phyloP scores from a whole-genome alignment of 2,797 vertebrate species.

The Tapirus indicus region DNA sequence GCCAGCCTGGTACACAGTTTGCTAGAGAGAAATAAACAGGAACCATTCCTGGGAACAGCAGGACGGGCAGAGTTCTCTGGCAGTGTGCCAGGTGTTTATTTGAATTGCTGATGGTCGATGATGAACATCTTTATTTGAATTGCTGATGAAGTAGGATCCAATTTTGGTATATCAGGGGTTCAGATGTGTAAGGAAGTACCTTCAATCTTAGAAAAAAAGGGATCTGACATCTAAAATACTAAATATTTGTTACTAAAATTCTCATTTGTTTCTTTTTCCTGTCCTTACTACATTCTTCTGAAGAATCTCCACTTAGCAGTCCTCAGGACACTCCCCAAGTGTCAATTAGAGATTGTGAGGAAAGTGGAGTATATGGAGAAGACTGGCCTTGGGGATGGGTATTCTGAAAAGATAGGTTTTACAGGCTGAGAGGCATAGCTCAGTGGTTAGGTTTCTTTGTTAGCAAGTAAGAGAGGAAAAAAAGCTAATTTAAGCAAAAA shows the following conservation, averaged over 20 bases:
- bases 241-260: slow-evolving; percentile 47
- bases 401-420: not conserved
- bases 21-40: slow-evolving; percentile 46
- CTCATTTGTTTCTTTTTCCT: not conserved
- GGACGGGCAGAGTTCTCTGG: slow-evolving; percentile 25
- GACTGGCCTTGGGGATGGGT: not conserved
- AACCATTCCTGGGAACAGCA: slow-evolving; percentile 20
- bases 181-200: slow-evolving; percentile 64
- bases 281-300: not conserved
- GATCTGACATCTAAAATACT: slow-evolving; percentile 4
- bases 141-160: slow-evolving; percentile 67
- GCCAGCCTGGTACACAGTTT: not conserved
- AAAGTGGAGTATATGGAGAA: not conserved
- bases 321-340: not conserved
- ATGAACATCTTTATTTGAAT: slow-evolving; percentile 78
- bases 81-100: slow-evolving; percentile 64
- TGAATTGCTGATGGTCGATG: slow-evolving; percentile 74
- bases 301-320: not conserved
- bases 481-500: not conserved
- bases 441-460: not conserved
- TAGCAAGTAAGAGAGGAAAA: not conserved
- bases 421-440: not conserved
- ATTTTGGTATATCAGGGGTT: slow-evolving; percentile 57
- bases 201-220: slow-evolving; percentile 42
- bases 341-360: not conserved